Evolutionary conservation across 2,888 invertebrate genomes (phyloP).

Genomic region (Microplitis manilae): DNA sequence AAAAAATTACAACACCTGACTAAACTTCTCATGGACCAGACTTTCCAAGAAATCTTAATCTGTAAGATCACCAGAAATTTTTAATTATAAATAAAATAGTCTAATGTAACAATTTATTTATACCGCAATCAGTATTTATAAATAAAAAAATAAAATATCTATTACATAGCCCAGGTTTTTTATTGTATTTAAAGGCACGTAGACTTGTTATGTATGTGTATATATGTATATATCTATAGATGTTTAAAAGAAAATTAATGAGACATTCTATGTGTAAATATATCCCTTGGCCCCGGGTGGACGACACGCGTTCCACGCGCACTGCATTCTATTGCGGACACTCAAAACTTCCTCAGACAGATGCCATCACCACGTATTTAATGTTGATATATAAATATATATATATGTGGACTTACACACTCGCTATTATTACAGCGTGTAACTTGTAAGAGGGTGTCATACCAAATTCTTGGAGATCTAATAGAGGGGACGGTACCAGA

Average conservation of each 20-base stretch:
- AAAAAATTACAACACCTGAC: background rate
- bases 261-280: constrained; percentile 39
- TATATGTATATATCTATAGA: background rate
- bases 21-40: background rate
- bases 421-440: constrained; percentile 11
- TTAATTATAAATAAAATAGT: background rate
- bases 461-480: constrained; percentile 2
- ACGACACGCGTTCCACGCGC: constrained; percentile 31
- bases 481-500: constrained; percentile 19
- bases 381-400: background rate
- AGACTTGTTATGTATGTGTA: constrained; percentile 14
- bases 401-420: background rate
- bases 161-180: constrained; percentile 12
- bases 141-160: background rate
- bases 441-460: constrained; percentile 16
- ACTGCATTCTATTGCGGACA: constrained; percentile 39
- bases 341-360: constrained; percentile 20
- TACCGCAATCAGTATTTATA: background rate
- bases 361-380: constrained; percentile 18
- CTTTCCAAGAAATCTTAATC: too few relatives aligned
- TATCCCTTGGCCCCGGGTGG: constrained; percentile 35
- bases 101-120: background rate
- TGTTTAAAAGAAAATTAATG: constrained; percentile 33
- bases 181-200: constrained; percentile 14
- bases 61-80: too few relatives aligned